Percentiles rank a stretch among this genome's conserved stretches.
phyloP scores from a whole-genome alignment of 23 tunicate genomes.

The Trididemnum miniatum region DNA sequence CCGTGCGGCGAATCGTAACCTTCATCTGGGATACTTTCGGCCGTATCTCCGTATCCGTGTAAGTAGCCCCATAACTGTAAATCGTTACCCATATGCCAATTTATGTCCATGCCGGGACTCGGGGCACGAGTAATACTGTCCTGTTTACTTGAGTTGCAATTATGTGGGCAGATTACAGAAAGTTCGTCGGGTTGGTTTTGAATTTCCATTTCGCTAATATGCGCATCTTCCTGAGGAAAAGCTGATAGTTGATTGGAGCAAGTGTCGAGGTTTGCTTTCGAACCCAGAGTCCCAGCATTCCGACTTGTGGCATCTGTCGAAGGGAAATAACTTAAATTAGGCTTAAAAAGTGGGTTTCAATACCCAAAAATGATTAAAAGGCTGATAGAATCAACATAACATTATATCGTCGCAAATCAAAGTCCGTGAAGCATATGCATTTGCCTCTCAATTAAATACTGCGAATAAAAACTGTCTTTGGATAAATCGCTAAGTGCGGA shows the following conservation, averaged over 20 bases:
- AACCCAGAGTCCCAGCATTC: background rate
- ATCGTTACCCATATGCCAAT: constrained; percentile 35
- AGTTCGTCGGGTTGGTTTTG: too few relatives aligned
- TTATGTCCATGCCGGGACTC: constrained; percentile 91
- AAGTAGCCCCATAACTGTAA: constrained; percentile 72
- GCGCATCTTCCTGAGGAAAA: background rate
- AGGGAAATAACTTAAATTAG: background rate
- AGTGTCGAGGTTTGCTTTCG: background rate
- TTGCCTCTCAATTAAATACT: constrained; percentile 55
- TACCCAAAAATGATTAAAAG: background rate
- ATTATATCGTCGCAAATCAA: background rate
- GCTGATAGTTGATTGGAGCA: background rate
- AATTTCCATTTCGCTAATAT: background rate
- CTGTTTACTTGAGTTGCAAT: too few relatives aligned
- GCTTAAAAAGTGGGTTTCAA: background rate
- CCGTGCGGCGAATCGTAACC: background rate
- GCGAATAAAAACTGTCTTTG: constrained; percentile 44
- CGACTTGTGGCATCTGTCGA: background rate
- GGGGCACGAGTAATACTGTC: constrained; percentile 64
- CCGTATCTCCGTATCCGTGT: constrained; percentile 90
- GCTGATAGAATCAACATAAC: background rate
- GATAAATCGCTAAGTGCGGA: background rate
- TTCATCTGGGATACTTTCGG: constrained; percentile 64
- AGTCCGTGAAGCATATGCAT: constrained; percentile 51
- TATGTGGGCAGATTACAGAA: too few relatives aligned